Evolutionary conservation across 2,797 vertebrate species (phyloP).

Genomic region (Sebastes steindachneri): DNA sequence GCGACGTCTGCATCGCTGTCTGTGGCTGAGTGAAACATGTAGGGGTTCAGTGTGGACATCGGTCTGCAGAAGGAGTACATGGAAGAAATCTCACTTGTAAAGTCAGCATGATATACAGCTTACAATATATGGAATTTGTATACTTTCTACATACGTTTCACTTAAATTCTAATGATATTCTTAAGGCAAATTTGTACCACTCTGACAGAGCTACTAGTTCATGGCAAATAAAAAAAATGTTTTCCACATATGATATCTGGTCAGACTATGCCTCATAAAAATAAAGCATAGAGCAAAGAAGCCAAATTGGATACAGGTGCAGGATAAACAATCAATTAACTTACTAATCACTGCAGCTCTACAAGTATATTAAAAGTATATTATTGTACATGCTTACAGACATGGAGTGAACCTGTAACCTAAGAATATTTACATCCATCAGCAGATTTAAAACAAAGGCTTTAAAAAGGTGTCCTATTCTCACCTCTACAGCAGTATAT

Average conservation of each 20-base stretch:
- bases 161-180: not conserved
- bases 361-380: not conserved
- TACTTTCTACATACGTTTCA: not conserved
- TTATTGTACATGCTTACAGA: not conserved
- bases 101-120: not conserved
- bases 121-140: not conserved
- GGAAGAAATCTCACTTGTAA: not conserved
- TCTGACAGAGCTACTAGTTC: not conserved
- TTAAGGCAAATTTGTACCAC: not conserved
- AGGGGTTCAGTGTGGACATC: constrained; percentile 91
- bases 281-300: not conserved
- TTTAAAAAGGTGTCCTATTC: not conserved
- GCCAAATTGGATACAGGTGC: not conserved
- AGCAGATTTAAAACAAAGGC: not conserved
- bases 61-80: constrained; percentile 82
- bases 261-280: not conserved
- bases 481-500: not conserved
- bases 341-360: not conserved
- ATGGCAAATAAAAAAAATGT: not conserved
- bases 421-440: not conserved
- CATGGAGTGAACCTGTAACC: not conserved
- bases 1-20: constrained; percentile 86
- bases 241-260: not conserved
- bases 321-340: not conserved
- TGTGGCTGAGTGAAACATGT: constrained; percentile 85